Conservation (phyloP, 2,113 vertebrate species). For the Gnathonemus echidnorhynchus region DNA sequence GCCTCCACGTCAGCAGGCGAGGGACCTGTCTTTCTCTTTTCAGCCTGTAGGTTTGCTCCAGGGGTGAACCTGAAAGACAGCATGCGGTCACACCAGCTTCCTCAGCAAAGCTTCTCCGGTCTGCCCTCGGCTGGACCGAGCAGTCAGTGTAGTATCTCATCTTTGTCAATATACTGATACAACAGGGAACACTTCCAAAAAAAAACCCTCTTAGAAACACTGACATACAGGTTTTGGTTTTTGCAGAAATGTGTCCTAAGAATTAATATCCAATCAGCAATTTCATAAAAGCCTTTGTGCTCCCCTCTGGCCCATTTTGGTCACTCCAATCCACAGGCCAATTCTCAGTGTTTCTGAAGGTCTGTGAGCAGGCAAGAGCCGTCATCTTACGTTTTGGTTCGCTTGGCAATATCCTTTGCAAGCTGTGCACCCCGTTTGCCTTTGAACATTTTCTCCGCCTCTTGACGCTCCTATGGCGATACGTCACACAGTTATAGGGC, state of each 20-base stretch:
- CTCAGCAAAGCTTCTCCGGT: slow-evolving; percentile 57
- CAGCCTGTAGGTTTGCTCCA: slow-evolving; percentile 74
- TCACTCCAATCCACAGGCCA: slow-evolving; percentile 25
- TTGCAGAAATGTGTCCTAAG: neutral
- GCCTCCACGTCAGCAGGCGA: slow-evolving; percentile 89
- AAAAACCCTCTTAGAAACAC: slow-evolving; percentile 77
- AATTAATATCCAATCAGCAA: slow-evolving; percentile 2
- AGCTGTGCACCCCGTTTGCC: slow-evolving; percentile 98
- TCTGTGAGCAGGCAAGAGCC: slow-evolving; percentile 59
- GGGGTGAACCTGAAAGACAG: slow-evolving; percentile 76
- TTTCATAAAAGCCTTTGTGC: neutral
- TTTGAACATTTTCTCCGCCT: slow-evolving; percentile 99
- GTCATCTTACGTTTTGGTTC: slow-evolving; percentile 96
- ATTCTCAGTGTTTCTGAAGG: slow-evolving; percentile 74
- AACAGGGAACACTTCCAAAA: slow-evolving; percentile 57
- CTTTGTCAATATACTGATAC: slow-evolving; percentile 90
- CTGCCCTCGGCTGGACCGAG: slow-evolving; percentile 64
- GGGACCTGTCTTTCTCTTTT: slow-evolving; percentile 84
- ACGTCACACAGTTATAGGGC: slow-evolving; percentile 80
- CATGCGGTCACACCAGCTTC: slow-evolving; percentile 14
- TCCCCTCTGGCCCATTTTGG: neutral
- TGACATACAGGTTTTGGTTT: slow-evolving; percentile 7
- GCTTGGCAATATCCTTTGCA: slow-evolving; percentile 99
- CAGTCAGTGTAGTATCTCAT: slow-evolving; percentile 92
- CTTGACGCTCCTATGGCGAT: slow-evolving; percentile 93